Evolutionary conservation across 2,888 invertebrate genomes (phyloP).

Genomic region (Megastigmus dorsalis): DNA sequence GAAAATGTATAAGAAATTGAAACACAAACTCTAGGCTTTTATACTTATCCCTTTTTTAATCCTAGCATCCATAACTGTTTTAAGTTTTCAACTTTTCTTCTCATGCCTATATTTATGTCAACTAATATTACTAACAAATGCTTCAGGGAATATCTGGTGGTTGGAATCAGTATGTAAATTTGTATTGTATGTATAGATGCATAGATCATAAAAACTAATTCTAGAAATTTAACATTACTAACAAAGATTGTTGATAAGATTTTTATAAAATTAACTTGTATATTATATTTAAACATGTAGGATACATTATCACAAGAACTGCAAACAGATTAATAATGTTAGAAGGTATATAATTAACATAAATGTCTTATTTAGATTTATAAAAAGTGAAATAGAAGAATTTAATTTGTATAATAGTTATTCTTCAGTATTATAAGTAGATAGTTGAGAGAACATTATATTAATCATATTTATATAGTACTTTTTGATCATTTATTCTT

Average conservation of each 20-base stretch:
- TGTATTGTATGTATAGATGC: slow-evolving; percentile 32
- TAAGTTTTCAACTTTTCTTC: slow-evolving; percentile 53
- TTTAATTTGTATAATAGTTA: no score
- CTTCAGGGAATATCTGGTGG: slow-evolving; percentile 72
- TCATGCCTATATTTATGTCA: slow-evolving; percentile 54
- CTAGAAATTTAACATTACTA: slow-evolving; percentile 1
- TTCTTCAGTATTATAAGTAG: no score
- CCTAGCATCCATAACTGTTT: slow-evolving; percentile 58
- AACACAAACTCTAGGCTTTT: slow-evolving; percentile 40
- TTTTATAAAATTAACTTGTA: background rate
- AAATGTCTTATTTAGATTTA: no score
- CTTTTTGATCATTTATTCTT: no score
- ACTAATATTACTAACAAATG: slow-evolving; percentile 62
- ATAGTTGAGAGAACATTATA: no score
- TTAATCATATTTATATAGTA: no score
- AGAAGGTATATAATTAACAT: no score
- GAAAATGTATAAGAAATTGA: slow-evolving; percentile 21
- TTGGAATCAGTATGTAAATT: slow-evolving; percentile 55
- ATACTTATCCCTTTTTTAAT: slow-evolving; percentile 37
- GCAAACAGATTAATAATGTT: no score
- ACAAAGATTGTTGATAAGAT: no score
- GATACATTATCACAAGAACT: no score
- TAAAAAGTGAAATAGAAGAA: no score
- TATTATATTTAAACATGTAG: background rate
- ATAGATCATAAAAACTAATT: no score